Evolutionary conservation across 2,888 invertebrate species (phyloP), one percentile per base, ranked within the genome.

Genomic region (Metellina segmentata): DNA sequence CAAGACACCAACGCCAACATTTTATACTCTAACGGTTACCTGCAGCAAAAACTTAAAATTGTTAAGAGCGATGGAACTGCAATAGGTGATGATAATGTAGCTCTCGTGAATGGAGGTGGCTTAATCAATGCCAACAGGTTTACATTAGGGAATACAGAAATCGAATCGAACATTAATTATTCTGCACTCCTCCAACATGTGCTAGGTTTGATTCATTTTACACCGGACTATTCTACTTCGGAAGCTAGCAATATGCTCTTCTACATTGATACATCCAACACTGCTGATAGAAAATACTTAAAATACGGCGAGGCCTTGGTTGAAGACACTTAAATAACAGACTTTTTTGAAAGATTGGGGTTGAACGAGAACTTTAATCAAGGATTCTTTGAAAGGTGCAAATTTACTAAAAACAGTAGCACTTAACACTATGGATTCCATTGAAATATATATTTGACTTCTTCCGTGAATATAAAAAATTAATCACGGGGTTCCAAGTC

Each of bases 221-320:
- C 85, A 7, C 52, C 72, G 8, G 85, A 85, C 34, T 85, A 77
- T 61, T 19, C 48, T n/a, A 13, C 61, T 8, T 77, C 53, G 7
- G 85, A 85, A 61, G 48, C 53, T 11, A 75, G 7, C n/a, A 85
- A 85, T 61, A 75, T 85, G 48, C n/a, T 85, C 7, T 85, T 61
- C 11, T 85, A 77, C n/a, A 77, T 77, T 1, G 61, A 77, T 61
- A 77, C 77, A 9, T 75, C 77, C 7, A 19, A 83, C 49, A 4
- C 52, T 7, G 16, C 83, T 52, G 52, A 83, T 71, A 83, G 11
- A 52, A 71, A 49, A 19, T 0, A 8, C 2, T 20, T 83, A 6
- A 83, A 51, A 72, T 34, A 51, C n/a, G 0, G 51, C 70, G 83
- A 71, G 13, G 9, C n/a, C 0, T 79, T 79, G 79, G 1, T 16